phyloP scores from a whole-genome alignment of 1,140 invertebrate species.

The Thalassaphorura encarpata region DNA sequence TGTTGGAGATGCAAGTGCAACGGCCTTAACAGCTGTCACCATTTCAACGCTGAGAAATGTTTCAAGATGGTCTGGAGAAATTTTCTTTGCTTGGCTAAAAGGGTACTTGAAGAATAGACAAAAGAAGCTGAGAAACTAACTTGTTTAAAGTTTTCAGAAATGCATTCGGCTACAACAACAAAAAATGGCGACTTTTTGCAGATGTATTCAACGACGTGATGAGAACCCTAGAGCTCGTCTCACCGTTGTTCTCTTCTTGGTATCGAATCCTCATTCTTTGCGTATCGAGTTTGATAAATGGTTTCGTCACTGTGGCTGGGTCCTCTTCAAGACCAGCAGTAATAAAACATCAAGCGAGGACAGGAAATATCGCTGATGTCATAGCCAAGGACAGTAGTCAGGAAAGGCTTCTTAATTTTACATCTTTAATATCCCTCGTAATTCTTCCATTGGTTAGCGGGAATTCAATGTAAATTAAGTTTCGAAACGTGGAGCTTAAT shows the following conservation, averaged over 20 bases:
- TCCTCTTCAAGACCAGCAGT: conserved; percentile 63
- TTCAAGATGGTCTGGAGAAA: conserved; percentile 71
- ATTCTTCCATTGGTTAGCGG: conserved; percentile 57
- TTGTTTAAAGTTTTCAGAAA: conserved; percentile 52
- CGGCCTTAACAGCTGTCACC: conserved; percentile 79
- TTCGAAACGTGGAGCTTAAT: not conserved
- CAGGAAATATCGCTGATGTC: conserved; percentile 57
- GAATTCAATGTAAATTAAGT: not conserved
- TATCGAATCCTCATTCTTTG: conserved; percentile 40
- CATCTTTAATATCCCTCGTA: conserved; percentile 65
- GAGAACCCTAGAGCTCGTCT: conserved; percentile 65
- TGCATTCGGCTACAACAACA: conserved; percentile 69
- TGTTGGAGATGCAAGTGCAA: conserved; percentile 74
- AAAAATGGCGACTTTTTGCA: conserved; percentile 90
- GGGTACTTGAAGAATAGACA: too few species aligned
- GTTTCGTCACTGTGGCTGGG: conserved; percentile 77
- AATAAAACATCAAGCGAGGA: conserved; percentile 65
- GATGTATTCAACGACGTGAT: conserved; percentile 79
- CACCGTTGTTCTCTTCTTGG: conserved; percentile 51
- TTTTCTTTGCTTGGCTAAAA: conserved; percentile 84
- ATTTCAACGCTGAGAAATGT: conserved; percentile 81
- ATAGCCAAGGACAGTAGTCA: conserved; percentile 93
- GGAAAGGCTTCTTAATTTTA: conserved; percentile 86
- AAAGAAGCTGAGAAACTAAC: too few species aligned
- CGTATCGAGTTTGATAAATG: conserved; percentile 56